phyloP scores from a whole-genome alignment of 2,888 invertebrate genomes.

The Volucella bombylans region DNA sequence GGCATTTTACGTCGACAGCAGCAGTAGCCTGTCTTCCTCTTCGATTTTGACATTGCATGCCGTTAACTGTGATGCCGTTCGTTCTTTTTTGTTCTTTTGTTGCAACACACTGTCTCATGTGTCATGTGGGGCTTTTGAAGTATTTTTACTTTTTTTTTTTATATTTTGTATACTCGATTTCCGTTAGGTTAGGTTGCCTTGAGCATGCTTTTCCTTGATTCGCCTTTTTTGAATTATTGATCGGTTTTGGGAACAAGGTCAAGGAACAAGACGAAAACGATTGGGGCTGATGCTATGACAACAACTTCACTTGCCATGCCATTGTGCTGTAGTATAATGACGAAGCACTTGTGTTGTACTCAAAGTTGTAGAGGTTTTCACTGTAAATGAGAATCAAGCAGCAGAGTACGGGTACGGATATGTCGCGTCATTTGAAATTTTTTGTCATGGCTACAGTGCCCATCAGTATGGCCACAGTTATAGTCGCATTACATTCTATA shows the following conservation, averaged over 20 bases:
- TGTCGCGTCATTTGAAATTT: slow-evolving; percentile 47
- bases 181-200: slow-evolving; percentile 51
- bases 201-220: slow-evolving; percentile 53
- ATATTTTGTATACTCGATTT: slow-evolving; percentile 2
- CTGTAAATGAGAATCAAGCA: slow-evolving; percentile 10
- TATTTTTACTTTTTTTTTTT: background rate
- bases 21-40: slow-evolving; percentile 49
- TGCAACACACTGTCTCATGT: background rate
- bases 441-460: background rate
- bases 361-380: slow-evolving; percentile 3
- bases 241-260: slow-evolving; percentile 73
- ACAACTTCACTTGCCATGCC: slow-evolving; percentile 64
- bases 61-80: slow-evolving; percentile 55
- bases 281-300: background rate
- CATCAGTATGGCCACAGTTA: too few species aligned
- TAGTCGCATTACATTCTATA: slow-evolving; percentile 9
- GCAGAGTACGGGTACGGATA: background rate
- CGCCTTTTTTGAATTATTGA: slow-evolving; percentile 69
- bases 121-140: background rate
- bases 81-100: slow-evolving; percentile 43
- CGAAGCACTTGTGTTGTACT: background rate
- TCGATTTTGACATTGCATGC: slow-evolving; percentile 40
- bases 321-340: slow-evolving; percentile 32
- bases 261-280: slow-evolving; percentile 54
- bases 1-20: slow-evolving; percentile 43